These are phyloP conservation scores for Panurus biarmicus DNA, from an alignment of 2,113 vertebrate species.

Conservation along the genomic window DNA sequence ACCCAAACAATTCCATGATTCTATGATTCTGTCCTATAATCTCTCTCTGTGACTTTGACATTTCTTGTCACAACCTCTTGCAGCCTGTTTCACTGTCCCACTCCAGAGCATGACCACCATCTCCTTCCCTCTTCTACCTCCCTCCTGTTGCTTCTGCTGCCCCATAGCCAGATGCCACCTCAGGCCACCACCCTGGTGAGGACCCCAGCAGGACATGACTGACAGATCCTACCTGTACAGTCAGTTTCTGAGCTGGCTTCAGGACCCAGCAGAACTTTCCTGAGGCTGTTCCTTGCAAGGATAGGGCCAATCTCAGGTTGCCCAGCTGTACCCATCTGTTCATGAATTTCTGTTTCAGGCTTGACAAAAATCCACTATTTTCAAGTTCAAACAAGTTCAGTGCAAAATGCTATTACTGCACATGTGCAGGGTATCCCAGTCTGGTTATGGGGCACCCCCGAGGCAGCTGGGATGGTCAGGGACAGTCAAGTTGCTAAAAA, in stretches of 20 bases:
- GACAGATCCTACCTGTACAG: not conserved
- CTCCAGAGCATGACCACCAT: not conserved
- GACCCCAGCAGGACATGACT: not conserved
- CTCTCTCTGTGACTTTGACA: not conserved
- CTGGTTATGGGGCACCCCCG: rapidly evolving
- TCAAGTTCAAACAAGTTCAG: not conserved
- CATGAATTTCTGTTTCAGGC: not conserved
- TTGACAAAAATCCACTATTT: not conserved
- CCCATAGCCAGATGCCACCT: not conserved
- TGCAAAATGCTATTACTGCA: not conserved
- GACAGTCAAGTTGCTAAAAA: not conserved
- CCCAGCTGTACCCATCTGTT: not conserved
- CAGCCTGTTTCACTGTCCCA: not conserved
- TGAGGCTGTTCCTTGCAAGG: not conserved
- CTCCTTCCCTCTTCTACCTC: not conserved
- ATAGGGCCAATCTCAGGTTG: not conserved
- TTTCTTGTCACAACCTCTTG: not conserved
- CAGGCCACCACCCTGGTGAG: not conserved
- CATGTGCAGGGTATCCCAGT: not conserved
- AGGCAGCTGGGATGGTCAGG: not conserved
- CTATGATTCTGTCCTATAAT: not conserved
- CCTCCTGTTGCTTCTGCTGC: not conserved
- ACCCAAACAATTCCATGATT: not conserved
- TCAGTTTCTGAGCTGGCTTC: not conserved
- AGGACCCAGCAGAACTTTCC: not conserved